phyloP scores from a whole-genome alignment of 2,797 vertebrate genomes.

The Coendou prehensilis region DNA sequence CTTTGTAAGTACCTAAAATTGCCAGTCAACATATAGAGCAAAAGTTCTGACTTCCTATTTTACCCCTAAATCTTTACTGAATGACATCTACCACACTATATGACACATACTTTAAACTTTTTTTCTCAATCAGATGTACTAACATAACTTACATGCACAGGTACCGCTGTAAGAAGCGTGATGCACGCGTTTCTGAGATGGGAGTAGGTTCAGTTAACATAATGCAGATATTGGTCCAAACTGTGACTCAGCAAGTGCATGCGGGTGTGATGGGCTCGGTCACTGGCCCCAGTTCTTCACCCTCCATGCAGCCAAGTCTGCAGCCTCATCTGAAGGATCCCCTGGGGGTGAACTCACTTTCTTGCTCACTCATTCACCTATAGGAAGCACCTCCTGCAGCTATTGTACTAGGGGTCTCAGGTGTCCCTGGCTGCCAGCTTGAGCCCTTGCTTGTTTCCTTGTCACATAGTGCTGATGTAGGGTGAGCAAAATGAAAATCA shows the following conservation, averaged over 20 bases:
- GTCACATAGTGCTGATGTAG: not conserved
- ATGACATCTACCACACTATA: not conserved
- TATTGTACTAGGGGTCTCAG: not conserved
- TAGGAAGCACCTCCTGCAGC: not conserved
- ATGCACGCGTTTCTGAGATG: conserved; percentile 11
- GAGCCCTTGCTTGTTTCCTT: not conserved
- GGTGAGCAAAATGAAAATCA: not conserved
- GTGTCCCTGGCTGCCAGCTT: not conserved
- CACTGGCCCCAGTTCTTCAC: not conserved
- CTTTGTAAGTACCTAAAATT: not conserved
- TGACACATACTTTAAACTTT: not conserved
- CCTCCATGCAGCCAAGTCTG: not conserved
- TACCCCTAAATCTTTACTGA: not conserved
- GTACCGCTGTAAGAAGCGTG: not conserved
- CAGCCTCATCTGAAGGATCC: not conserved
- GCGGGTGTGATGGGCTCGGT: not conserved
- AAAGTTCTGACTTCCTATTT: conserved; percentile 26
- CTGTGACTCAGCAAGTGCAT: not conserved
- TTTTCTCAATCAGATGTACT: conserved; percentile 27
- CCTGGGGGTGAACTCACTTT: not conserved
- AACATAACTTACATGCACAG: not conserved
- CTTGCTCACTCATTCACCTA: not conserved
- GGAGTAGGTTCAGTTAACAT: not conserved
- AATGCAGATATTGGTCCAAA: not conserved
- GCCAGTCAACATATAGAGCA: not conserved